phyloP scores from a whole-genome alignment of 1,140 invertebrate species.

The Pseudomyrmex dendroicus region DNA sequence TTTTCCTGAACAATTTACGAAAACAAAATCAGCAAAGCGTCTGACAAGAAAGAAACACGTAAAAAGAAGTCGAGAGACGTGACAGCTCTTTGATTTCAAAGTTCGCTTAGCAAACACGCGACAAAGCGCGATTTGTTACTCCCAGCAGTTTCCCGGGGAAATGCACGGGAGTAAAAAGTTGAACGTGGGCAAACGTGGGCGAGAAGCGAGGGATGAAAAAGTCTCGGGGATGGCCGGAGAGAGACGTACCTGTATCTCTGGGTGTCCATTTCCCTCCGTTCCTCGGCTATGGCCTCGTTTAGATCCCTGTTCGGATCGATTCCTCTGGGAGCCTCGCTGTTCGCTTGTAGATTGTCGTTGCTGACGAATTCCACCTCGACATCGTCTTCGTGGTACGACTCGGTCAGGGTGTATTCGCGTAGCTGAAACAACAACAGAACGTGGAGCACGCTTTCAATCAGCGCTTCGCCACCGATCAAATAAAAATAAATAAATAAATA shows the following conservation, averaged over 20 bases:
- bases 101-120: constrained; percentile 3
- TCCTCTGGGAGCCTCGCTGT: constrained; percentile 87
- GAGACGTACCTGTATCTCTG: constrained; percentile 83
- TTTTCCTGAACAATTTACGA: too few relatives aligned
- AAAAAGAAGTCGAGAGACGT: background rate
- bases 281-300: constrained; percentile 91
- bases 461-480: constrained; percentile 12
- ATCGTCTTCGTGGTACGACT: constrained; percentile 93
- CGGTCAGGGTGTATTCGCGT: constrained; percentile 93
- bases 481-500: constrained; percentile 10
- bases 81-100: constrained; percentile 2
- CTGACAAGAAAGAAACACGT: background rate
- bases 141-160: constrained; percentile 2
- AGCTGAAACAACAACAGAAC: constrained; percentile 86
- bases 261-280: constrained; percentile 88
- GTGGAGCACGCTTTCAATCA: background rate
- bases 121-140: background rate
- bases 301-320: constrained; percentile 90
- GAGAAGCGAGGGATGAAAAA: constrained; percentile 22
- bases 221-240: background rate
- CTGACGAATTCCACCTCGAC: constrained; percentile 90
- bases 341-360: constrained; percentile 88
- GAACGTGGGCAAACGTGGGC: background rate
- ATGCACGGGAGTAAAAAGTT: constrained; percentile 23
- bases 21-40: background rate